These are phyloP conservation scores for Porites cylindrica DNA, from an alignment of 92 coral and sea anemone species.

Conservation along the genomic window DNA sequence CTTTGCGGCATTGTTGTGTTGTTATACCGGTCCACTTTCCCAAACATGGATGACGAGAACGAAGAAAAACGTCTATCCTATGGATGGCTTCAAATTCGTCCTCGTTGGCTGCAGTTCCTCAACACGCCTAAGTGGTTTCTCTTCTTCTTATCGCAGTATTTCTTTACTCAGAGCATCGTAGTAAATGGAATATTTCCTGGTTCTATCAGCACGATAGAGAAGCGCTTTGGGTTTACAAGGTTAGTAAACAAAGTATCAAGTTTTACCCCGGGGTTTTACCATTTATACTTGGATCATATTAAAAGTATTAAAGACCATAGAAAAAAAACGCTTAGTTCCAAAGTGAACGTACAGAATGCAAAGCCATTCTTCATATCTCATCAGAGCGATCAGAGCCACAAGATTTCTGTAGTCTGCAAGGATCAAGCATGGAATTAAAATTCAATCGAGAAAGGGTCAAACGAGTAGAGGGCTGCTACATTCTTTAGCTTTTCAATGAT, in stretches of 20 bases:
- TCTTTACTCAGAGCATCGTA: slow-evolving; percentile 82
- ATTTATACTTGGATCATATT: too few relatives aligned
- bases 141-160: slow-evolving; percentile 76
- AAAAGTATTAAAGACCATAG: background rate
- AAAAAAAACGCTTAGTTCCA: background rate
- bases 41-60: background rate
- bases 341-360: too few relatives aligned
- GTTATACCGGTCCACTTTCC: background rate
- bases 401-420: too few relatives aligned
- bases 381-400: too few relatives aligned
- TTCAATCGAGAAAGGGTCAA: too few relatives aligned
- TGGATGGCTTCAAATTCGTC: slow-evolving; percentile 89
- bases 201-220: slow-evolving; percentile 86
- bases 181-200: slow-evolving; percentile 90
- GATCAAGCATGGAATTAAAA: too few relatives aligned
- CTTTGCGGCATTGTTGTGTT: background rate
- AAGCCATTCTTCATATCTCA: too few relatives aligned
- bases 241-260: slow-evolving; percentile 1
- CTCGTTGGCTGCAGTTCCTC: slow-evolving; percentile 85
- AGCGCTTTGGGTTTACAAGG: slow-evolving; percentile 90
- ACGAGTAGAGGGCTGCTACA: too few relatives aligned
- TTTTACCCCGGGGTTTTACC: background rate
- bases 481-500: too few relatives aligned
- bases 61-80: slow-evolving; percentile 4
- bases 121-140: slow-evolving; percentile 88